Conservation (phyloP, 2,113 vertebrate genomes). For the Gasterosteus nipponicus region DNA sequence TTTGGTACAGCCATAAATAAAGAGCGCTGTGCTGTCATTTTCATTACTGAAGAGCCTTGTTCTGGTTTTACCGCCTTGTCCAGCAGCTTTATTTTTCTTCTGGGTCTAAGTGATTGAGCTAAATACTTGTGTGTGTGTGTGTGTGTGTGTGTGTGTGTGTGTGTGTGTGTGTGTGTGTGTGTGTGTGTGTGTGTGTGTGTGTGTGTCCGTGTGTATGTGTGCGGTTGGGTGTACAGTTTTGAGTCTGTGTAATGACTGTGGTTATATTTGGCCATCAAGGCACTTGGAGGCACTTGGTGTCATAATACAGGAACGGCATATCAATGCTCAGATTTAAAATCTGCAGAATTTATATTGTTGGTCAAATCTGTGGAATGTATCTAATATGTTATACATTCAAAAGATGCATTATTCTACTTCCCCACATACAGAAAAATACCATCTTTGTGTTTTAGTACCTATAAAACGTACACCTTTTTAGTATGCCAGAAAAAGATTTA, state of each 20-base stretch:
- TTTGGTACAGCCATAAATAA: slow-evolving; percentile 45
- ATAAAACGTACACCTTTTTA: not conserved
- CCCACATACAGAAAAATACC: not conserved
- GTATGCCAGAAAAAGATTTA: not conserved
- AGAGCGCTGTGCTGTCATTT: slow-evolving; percentile 74
- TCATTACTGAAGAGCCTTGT: slow-evolving; percentile 69
- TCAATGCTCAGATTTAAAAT: not conserved
- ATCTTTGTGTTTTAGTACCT: not conserved
- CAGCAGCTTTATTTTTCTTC: slow-evolving; percentile 28
- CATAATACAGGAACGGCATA: slow-evolving; percentile 7
- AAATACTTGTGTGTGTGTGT: slow-evolving; percentile 17
- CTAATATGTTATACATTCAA: not conserved
- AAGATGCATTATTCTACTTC: not conserved
- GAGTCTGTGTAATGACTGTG: slow-evolving; percentile 9
- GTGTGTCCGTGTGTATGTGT: not conserved
- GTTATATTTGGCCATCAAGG: not conserved
- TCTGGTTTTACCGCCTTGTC: slow-evolving; percentile 38
- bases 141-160: slow-evolving; percentile 7
- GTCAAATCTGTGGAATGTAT: slow-evolving; percentile 1
- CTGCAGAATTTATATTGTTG: not conserved
- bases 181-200: slow-evolving; percentile 7
- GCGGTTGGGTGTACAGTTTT: not conserved
- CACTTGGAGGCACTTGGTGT: not conserved
- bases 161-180: not conserved
- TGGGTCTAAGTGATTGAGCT: slow-evolving; percentile 15